Base-by-base conservation (phyloP, 2,113 vertebrate species). In the Phalacrocorax pelagicus region DNA sequence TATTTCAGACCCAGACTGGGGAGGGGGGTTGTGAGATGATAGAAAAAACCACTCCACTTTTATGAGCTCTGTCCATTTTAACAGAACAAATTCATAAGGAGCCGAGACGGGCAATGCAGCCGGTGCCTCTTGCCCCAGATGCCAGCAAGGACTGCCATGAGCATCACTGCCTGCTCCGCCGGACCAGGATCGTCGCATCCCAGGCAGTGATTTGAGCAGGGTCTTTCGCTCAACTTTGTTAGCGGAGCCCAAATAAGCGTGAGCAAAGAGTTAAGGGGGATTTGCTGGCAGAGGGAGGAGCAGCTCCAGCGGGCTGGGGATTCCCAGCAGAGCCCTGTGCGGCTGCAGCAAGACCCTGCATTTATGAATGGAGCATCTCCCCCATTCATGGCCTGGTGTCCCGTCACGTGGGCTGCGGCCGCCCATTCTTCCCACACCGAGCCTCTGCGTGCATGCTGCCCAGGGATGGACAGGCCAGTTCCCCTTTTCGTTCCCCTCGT, bases 281-380 rank as follows among this genome's bases (percentile, higher is more conserved):
- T 92, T 75, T 67, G 86, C 52, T 61, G 83, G 81, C 72, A 4
- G 94, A 92, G 95, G 96, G 95, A 96, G 96, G 96, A 96, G 95
- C 94, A 82, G 87, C 86, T 78, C 38, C 80, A 4, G 63, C 11
- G 2, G 42, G 78, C 85, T 6, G 38, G 69, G 89, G 69, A 94
- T 87, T 95, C 86, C 82, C 40, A 2, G 84, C 81, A 66, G 65
- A 69, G 65, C 86, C 88, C 83, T 91, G 83, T 52, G 51, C n/a
- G 26, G 72, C 94, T n/a, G 75, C 91, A 3, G 70, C 74, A 1
- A 49, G 59, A 67, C 83, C 55, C 86, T 2, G 93, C 93, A 4
- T 86, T 95, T 94, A 94, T 97, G 97, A 97, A 97, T 97, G 97
- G 94, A 97, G 91, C 92, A 75, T 95, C 83, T 58, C 66, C 95